Base-by-base conservation (phyloP, 2,888 invertebrate genomes). In the Teleiodes luculella region DNA sequence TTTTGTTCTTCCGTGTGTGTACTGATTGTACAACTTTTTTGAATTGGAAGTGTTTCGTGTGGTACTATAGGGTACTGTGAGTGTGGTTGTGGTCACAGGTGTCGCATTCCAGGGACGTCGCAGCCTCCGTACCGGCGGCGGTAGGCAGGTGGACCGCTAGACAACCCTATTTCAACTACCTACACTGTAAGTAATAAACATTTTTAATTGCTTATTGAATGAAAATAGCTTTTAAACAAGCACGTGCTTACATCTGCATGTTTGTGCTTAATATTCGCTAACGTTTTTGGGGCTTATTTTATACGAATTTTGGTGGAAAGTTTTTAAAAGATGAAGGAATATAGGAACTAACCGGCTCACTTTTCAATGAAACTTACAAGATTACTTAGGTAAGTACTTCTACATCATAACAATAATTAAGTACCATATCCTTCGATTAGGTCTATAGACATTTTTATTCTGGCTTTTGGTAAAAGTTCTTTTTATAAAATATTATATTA, bases 31-130 rank as follows among this genome's bases (percentile, higher is more conserved):
- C 20, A 20, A 52, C 41, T 8, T 30, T 49, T 14, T 43, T 52
- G 31, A 5, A 43, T 45, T 35, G 33, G 52, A 52, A 52, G 52
- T 63, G 66, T 41, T 51, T n/a, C 14, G 49, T 64, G 63, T 68
- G 65, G 76, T 74, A 76, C 76, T 71, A 82, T 85, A 84, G 71
- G 65, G 76, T 74, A 76, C 76, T 71, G 83, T 85, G 84, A 72
- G 68, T 74, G 80, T 81, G 71, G 62, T 72, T 76, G 78, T 85
- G 83, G 74, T 79, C 78, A 76, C 79, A 86, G 86, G 87, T 87
- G 86, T 83, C 74, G 76, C 85, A 88, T 87, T 86, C 87, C 86
- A 70, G 68, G 79, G 79, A 72, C 78, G 70, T 82, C 85, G 83
- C 79, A 82, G 85, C 83, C 76, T 76, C 69, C 70, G 67, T 75